phyloP scores from a whole-genome alignment of 2,888 invertebrate genomes.

The Deroplatys truncata region DNA sequence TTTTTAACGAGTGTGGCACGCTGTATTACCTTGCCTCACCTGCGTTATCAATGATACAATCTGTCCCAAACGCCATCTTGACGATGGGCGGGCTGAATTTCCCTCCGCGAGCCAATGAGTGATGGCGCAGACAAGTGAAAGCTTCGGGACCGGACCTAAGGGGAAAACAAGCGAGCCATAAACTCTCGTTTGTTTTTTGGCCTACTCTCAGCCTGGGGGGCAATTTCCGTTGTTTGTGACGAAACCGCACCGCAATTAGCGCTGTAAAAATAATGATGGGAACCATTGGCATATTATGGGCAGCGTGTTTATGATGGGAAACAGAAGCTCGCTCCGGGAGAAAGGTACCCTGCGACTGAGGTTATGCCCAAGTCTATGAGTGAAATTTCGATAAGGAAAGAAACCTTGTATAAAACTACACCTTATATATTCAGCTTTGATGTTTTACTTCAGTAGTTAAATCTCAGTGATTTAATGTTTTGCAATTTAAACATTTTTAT shows the following conservation, averaged over 20 bases:
- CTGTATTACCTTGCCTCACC: not conserved
- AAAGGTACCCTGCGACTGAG: too few relatives aligned
- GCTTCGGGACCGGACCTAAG: not conserved
- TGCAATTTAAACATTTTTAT: too few relatives aligned
- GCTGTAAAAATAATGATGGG: not conserved
- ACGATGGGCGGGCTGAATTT: not conserved
- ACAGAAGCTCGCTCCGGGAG: not conserved
- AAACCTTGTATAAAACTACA: too few relatives aligned
- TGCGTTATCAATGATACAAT: not conserved
- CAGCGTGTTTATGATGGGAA: not conserved
- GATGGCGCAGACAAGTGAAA: not conserved
- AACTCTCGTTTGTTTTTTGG: not conserved
- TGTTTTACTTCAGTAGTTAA: too few relatives aligned
- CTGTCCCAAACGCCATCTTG: not conserved
- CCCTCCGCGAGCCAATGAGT: not conserved
- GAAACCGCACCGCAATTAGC: not conserved
- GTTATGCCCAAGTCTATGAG: too few relatives aligned
- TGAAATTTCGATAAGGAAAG: too few relatives aligned
- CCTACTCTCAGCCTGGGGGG: not conserved
- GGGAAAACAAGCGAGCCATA: not conserved
- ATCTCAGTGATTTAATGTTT: too few relatives aligned
- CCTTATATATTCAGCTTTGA: too few relatives aligned
- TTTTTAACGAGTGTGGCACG: not conserved
- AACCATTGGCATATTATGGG: not conserved
- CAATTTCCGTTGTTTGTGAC: not conserved